A percentile compares a stretch with the other conserved stretches of the same genome.
These are phyloP conservation scores for Trochalopteron elliotii DNA, from an alignment of 2,113 vertebrate genomes.

Conservation along the genomic window DNA sequence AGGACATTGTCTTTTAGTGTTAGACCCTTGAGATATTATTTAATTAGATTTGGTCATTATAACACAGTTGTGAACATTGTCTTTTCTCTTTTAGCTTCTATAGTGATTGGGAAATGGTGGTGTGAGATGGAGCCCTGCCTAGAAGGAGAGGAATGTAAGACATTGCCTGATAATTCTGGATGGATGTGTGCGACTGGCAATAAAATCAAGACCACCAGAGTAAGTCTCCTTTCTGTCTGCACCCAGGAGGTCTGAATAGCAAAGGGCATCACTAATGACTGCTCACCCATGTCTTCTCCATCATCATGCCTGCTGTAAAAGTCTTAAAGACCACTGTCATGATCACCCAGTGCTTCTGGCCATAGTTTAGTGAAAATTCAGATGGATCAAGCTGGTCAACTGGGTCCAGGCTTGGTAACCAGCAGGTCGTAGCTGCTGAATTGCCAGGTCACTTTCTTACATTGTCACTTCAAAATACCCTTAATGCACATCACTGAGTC, in stretches of 20 bases:
- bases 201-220: conserved; percentile 98
- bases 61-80: not conserved
- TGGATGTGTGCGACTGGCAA: conserved; percentile 98
- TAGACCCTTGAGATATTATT: not conserved
- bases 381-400: not conserved
- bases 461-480: not conserved
- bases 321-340: not conserved
- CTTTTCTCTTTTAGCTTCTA: conserved; percentile 83
- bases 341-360: not conserved
- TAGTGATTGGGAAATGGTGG: conserved; percentile 98
- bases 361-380: not conserved
- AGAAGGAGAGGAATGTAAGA: conserved; percentile 97
- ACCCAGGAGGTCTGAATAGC: not conserved
- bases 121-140: conserved; percentile 98
- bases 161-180: conserved; percentile 94
- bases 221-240: conserved; percentile 73
- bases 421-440: not conserved
- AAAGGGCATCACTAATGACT: not conserved
- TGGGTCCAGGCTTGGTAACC: not conserved
- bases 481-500: not conserved
- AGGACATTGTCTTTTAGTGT: not conserved
- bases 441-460: not conserved
- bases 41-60: not conserved
- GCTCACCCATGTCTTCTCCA: not conserved
- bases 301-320: not conserved